Conservation (phyloP, 2,888 invertebrate genomes). For the Biston stratarius region DNA sequence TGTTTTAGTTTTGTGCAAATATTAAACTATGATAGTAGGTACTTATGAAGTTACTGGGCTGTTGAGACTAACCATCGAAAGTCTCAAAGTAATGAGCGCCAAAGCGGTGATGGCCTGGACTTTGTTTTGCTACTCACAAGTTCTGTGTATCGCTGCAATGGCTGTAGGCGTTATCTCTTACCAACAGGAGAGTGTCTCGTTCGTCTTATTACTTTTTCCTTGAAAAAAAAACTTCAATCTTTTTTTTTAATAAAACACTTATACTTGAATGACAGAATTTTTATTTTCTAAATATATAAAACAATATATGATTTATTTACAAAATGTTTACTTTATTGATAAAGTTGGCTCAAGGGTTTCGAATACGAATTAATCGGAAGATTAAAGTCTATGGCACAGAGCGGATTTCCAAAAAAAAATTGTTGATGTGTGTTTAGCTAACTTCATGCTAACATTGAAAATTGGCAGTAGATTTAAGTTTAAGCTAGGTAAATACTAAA, state of each 20-base stretch:
- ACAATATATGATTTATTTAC: constrained; percentile 76
- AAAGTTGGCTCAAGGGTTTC: constrained; percentile 9
- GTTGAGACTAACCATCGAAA: too few species aligned
- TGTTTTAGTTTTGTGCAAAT: too few species aligned
- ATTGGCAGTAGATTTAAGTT: constrained; percentile 63
- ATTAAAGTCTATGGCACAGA: constrained; percentile 72
- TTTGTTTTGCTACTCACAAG: too few species aligned
- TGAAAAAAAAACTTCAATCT: too few species aligned
- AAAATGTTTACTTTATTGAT: constrained; percentile 42
- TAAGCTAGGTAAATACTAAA: constrained; percentile 1
- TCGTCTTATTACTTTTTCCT: too few species aligned
- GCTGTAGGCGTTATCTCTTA: too few species aligned
- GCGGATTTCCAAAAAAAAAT: constrained; percentile 45
- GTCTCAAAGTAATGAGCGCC: too few species aligned
- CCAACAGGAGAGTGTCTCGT: too few species aligned
- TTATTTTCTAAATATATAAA: constrained; percentile 79
- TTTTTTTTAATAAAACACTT: constrained; percentile 61
- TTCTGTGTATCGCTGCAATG: too few species aligned
- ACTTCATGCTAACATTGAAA: constrained; percentile 46
- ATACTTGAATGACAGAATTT: constrained; percentile 68
- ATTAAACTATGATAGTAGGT: too few species aligned
- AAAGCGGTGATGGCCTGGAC: too few species aligned
- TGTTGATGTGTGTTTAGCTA: constrained; percentile 29
- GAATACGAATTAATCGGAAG: not conserved
- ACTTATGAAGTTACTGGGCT: too few species aligned